A percentile compares a stretch with the other conserved stretches of the same genome.
These are phyloP conservation scores for Tetragonisca angustula DNA, from an alignment of 2,888 invertebrate genomes.

Conservation along the genomic window DNA sequence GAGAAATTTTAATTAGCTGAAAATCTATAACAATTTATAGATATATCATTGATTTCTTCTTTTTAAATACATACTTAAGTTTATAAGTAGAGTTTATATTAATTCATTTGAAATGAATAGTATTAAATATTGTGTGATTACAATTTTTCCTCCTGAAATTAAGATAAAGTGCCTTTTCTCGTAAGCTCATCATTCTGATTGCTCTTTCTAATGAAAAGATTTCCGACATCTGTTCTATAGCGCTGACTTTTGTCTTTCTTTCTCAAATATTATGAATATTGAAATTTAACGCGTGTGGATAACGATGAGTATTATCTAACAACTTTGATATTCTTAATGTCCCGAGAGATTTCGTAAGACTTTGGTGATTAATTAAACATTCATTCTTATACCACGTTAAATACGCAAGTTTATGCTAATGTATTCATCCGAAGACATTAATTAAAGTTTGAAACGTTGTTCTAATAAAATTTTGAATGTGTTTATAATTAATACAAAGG, in stretches of 20 bases:
- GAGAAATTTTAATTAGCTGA: too few relatives aligned
- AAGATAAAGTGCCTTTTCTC: too few relatives aligned
- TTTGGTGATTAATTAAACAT: background rate
- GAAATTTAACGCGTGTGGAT: background rate
- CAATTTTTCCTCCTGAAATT: too few relatives aligned
- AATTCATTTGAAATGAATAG: too few relatives aligned
- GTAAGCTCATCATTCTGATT: too few relatives aligned
- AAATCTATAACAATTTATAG: too few relatives aligned
- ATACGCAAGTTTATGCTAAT: background rate
- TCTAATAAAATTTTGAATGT: background rate
- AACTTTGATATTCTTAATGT: background rate
- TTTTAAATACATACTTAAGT: too few relatives aligned
- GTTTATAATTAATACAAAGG: background rate
- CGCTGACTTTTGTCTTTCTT: too few relatives aligned
- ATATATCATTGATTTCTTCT: too few relatives aligned
- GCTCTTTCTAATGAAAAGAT: too few relatives aligned
- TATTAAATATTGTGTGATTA: too few relatives aligned
- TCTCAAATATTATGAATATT: background rate
- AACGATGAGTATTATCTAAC: background rate
- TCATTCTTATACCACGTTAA: background rate
- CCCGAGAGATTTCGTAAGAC: background rate
- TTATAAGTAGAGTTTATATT: too few relatives aligned
- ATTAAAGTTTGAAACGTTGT: conserved; percentile 1
- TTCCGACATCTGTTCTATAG: background rate
- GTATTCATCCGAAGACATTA: background rate